Base-by-base conservation (phyloP, 2,888 invertebrate genomes). In the Caenorhabditis sp. region DNA sequence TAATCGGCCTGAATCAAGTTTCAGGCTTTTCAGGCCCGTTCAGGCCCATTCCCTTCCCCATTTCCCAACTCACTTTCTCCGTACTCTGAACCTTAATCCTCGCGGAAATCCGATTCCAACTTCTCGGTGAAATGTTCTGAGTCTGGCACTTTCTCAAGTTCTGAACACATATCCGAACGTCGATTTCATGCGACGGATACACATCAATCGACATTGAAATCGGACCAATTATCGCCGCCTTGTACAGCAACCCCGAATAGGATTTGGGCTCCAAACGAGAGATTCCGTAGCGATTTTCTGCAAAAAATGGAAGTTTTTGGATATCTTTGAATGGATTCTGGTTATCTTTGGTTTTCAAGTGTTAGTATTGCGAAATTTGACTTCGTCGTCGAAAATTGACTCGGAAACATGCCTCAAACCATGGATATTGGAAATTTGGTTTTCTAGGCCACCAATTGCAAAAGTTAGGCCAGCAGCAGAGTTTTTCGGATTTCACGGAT, bases 61-160 rank as follows among this genome's bases (percentile, higher is more conserved):
- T 11, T 32, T 32, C 32, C 9, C 9, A 35, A 26, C 58, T 13
- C 3, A 84, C 86, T 55, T 88, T 88, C 44, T 86, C 86, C 1
- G 86, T 82, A 28, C 69, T 78, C 26, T 74, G 76, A 40, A 88
- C 86, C 79, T 85, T 85, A 26, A 88, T 86, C 62, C 77, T 77
- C 0, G 88, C 88, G 9, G 85, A 84, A n/a, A 88, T 84, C 55
- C 88, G 71, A 62, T 88, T 88, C 88, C 88, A 88, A n/a, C 84
- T 67, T 20, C 79, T 50, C 13, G 85, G 80, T 1, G 80, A 53
- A 32, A 87, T 82, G 9, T 69, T 80, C 35, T 87, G 85, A 1
- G 83, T 83, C 56, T 87, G 85, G 35, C 85, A 82, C 69, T 84
- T 86, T 65, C 85, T 58, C 13, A 88, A 53, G 20, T 84, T 84